Base-by-base conservation (phyloP, 2,888 invertebrate species). In the Notodonta ziczac region DNA sequence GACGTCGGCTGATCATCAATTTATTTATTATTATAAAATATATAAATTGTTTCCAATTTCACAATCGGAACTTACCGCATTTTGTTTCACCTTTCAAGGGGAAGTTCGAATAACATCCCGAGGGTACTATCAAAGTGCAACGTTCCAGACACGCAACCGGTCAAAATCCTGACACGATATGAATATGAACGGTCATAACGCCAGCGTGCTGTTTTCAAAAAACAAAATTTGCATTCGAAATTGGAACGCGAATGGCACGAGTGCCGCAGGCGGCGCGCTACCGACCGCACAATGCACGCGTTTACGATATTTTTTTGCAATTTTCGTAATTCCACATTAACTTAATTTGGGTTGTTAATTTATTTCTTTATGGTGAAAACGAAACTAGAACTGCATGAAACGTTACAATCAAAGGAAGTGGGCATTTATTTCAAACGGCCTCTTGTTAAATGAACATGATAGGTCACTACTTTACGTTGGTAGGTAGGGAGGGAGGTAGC, bases 181-280 rank as follows among this genome's bases (percentile, higher is more conserved):
- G 78, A 78, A 80, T 81, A 80, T 78, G 78, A 83, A 72, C 78
- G 80, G 73, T 73, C 72, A 75, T 74, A 75, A 73, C 72, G 65
- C 74, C 65, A 72, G 72, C 69, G 61, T 66, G 82, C 80, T 81
- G 83, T 85, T 83, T 83, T 81, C 75, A 73, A 82, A 86, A 79
- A 85, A 78, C 73, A 76, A 83, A 88, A 91, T 91, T 92, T 88
- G 88, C 90, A 91, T 91, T 84, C 76, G 76, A 91, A 92, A 93
- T 93, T 91, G 87, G 88, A 88, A 84, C 90, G 84, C 81, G 86
- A 86, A 82, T 78, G 85, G 88, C 93, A 92, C 92, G 91, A 88
- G 88, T 86, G 90, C 92, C 89, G 66, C 80, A 69, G 90, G 91
- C 89, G 70, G 76, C 77, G 67, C 80, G 92, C 92, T 91, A 91